These are phyloP conservation scores for Lacanobia oleracea DNA, from an alignment of 2,888 invertebrate genomes.

Conservation along the genomic window DNA sequence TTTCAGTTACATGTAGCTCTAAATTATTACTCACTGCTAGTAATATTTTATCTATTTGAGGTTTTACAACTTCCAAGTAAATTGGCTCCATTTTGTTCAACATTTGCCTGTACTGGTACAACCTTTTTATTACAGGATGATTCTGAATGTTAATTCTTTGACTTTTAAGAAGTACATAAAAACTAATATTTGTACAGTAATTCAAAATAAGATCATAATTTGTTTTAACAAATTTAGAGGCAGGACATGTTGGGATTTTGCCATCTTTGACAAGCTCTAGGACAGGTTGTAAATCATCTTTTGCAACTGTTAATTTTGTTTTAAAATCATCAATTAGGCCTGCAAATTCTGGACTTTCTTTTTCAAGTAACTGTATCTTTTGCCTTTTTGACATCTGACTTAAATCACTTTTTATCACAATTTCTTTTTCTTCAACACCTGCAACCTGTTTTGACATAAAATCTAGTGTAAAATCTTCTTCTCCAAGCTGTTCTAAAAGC, in stretches of 20 bases:
- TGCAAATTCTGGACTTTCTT: conserved; percentile 97
- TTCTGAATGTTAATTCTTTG: conserved; percentile 93
- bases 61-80: conserved; percentile 92
- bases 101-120: conserved; percentile 95
- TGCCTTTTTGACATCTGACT: conserved; percentile 94
- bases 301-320: conserved; percentile 92
- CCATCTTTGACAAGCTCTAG: conserved; percentile 91
- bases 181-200: conserved; percentile 96
- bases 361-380: conserved; percentile 94
- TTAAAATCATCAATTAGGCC: conserved; percentile 95
- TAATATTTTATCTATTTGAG: conserved; percentile 92
- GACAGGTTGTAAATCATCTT: conserved; percentile 92
- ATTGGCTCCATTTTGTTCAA: conserved; percentile 93
- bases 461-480: conserved; percentile 93
- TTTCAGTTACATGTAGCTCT: conserved; percentile 75
- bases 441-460: conserved; percentile 84
- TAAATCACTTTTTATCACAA: conserved; percentile 94
- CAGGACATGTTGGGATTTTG: conserved; percentile 92
- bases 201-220: conserved; percentile 93
- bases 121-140: conserved; percentile 97
- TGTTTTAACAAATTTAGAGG: conserved; percentile 93
- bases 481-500: conserved; percentile 94
- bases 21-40: conserved; percentile 87
- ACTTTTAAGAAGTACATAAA: conserved; percentile 96
- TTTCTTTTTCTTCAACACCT: conserved; percentile 86